phyloP scores from a whole-genome alignment of 2,113 vertebrate genomes.

The Clinocottus analis region DNA sequence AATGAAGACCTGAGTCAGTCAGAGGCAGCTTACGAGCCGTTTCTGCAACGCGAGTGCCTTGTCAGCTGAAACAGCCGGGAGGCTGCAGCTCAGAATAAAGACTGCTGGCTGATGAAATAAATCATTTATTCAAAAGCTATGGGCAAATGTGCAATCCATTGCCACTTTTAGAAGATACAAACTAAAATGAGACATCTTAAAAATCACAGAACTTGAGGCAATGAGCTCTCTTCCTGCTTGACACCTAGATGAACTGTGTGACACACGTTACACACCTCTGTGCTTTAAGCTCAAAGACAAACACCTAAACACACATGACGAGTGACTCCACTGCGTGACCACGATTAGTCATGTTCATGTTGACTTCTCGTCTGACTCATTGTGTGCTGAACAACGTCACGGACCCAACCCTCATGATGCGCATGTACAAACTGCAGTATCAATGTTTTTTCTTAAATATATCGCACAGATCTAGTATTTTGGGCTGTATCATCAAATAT shows the following conservation, averaged over 20 bases:
- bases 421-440: slow-evolving; percentile 14
- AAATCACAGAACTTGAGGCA: background rate
- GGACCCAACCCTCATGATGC: slow-evolving; percentile 14
- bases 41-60: slow-evolving; percentile 29
- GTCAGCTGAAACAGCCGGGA: slow-evolving; percentile 59
- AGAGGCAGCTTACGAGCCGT: slow-evolving; percentile 34
- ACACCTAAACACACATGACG: background rate
- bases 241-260: background rate
- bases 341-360: slow-evolving; percentile 42
- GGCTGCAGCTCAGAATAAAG: slow-evolving; percentile 46
- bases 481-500: background rate
- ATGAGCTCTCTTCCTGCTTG: slow-evolving; percentile 5
- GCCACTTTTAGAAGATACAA: slow-evolving; percentile 28
- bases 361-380: slow-evolving; percentile 45
- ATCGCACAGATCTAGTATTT: slow-evolving; percentile 11
- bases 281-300: slow-evolving; percentile 16
- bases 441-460: background rate
- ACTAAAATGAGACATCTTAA: slow-evolving; percentile 23
- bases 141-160: slow-evolving; percentile 32
- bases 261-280: slow-evolving; percentile 11
- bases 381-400: background rate
- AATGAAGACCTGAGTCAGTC: slow-evolving; percentile 43
- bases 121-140: slow-evolving; percentile 47
- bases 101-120: slow-evolving; percentile 48
- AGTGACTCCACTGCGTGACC: slow-evolving; percentile 11